These are phyloP conservation scores for Anas platyrhynchos DNA, from an alignment of 2,113 vertebrate species.

Conservation along the genomic window DNA sequence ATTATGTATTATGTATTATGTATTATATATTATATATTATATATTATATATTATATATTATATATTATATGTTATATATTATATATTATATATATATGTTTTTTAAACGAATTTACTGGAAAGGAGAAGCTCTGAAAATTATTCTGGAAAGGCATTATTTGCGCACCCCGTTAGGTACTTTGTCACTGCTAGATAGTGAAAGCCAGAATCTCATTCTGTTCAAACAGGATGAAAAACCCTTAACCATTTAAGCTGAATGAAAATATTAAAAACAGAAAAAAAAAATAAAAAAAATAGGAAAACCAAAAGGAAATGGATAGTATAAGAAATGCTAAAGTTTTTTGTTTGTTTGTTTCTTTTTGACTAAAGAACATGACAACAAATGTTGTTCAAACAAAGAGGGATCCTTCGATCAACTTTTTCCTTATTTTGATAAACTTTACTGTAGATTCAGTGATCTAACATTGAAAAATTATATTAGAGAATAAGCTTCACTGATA, in stretches of 20 bases:
- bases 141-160: background rate
- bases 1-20: too few species aligned
- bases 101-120: background rate
- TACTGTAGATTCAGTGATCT: background rate
- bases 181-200: background rate
- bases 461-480: background rate
- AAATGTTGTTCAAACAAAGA: background rate
- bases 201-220: background rate
- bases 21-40: too few species aligned
- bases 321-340: background rate
- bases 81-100: background rate
- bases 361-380: background rate
- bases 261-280: background rate
- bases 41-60: too few species aligned
- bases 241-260: background rate
- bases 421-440: background rate
- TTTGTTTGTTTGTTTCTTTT: background rate
- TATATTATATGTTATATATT: background rate
- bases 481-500: background rate
- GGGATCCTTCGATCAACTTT: background rate
- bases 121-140: background rate
- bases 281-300: too few species aligned
- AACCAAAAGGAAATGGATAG: background rate
- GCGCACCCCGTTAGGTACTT: background rate
- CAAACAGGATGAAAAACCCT: background rate